These are phyloP conservation scores for Enteromius argenteus DNA, from an alignment of 2,797 vertebrate genomes.

Conservation along the genomic window DNA sequence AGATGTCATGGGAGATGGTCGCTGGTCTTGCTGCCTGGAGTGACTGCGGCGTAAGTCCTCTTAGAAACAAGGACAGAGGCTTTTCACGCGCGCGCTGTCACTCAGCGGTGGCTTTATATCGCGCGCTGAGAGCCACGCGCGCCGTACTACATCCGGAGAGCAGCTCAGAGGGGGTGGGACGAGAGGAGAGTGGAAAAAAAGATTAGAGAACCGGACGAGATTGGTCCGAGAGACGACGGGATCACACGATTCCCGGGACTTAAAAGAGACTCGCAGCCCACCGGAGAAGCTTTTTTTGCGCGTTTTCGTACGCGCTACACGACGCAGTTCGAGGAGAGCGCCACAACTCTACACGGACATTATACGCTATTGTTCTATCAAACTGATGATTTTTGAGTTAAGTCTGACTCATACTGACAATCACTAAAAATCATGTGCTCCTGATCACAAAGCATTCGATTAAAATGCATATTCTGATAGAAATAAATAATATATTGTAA, in stretches of 20 bases:
- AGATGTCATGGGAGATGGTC: constrained; percentile 63
- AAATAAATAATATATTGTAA: not conserved
- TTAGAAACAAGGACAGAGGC: constrained; percentile 64
- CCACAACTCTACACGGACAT: constrained; percentile 51
- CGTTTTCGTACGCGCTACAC: constrained; percentile 56
- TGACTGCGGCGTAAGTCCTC: constrained; percentile 64
- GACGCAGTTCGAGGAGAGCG: constrained; percentile 60
- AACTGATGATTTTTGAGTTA: not conserved
- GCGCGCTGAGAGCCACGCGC: constrained; percentile 66
- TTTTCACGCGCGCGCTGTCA: constrained; percentile 68
- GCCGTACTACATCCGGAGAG: constrained; percentile 63
- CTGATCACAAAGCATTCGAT: no score
- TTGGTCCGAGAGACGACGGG: constrained; percentile 57
- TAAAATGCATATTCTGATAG: not conserved
- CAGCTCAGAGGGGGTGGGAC: constrained; percentile 53
- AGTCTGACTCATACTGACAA: not conserved
- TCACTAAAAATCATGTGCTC: no score
- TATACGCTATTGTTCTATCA: not conserved
- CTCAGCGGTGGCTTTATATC: constrained; percentile 75
- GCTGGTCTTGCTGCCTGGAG: constrained; percentile 61
- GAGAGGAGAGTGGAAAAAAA: constrained; percentile 32
- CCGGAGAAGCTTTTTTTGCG: constrained; percentile 40
- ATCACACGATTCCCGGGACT: constrained; percentile 56
- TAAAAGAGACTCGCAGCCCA: constrained; percentile 44
- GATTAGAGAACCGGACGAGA: constrained; percentile 61